Evolutionary conservation across 2,113 vertebrate genomes (phyloP).

Genomic region (Nothocercus nigrocapillus): DNA sequence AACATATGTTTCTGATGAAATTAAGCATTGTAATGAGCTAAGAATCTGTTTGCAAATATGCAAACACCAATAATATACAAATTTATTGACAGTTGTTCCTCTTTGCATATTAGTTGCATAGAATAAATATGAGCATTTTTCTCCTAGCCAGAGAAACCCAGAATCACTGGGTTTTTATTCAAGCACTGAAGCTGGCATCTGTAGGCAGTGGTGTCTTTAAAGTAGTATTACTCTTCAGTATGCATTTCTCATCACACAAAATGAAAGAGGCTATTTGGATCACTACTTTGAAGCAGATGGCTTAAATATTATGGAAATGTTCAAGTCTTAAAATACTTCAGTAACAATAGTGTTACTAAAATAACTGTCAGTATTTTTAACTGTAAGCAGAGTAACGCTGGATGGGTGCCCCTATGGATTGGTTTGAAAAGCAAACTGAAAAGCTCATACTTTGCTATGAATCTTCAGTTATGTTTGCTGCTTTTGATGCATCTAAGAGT

Average conservation of each 20-base stretch:
- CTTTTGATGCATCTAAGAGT: not conserved
- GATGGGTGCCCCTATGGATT: not conserved
- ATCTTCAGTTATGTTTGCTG: not conserved
- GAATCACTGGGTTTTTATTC: not conserved
- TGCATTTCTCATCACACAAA: not conserved
- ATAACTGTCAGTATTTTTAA: not conserved
- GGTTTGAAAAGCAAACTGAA: not conserved
- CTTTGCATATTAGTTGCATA: not conserved
- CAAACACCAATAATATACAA: rapidly evolving
- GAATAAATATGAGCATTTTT: not conserved
- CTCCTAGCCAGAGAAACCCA: not conserved
- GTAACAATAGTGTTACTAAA: not conserved
- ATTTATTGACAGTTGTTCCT: not conserved
- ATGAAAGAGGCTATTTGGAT: not conserved
- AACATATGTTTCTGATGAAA: not conserved
- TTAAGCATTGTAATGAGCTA: not conserved
- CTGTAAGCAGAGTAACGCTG: not conserved
- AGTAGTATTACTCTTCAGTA: not conserved
- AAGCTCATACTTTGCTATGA: not conserved
- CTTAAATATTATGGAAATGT: not conserved
- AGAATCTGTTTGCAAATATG: not conserved
- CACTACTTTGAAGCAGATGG: not conserved
- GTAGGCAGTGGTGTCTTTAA: not conserved
- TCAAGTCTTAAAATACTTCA: not conserved
- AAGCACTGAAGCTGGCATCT: not conserved